phyloP scores from a whole-genome alignment of 1,140 invertebrate species.

The Heliconius hewitsoni region DNA sequence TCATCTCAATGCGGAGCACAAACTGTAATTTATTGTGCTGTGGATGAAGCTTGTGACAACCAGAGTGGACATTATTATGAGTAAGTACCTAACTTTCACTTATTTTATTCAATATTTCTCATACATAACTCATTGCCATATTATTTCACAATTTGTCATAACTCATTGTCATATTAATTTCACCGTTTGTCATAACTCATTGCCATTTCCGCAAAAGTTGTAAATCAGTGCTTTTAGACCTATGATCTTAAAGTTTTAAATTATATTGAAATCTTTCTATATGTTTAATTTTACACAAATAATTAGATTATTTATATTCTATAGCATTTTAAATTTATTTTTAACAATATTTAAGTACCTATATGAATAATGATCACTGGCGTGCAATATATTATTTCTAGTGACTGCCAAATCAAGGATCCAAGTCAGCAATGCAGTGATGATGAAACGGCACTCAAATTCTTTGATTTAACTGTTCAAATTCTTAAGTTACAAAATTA shows the following conservation, averaged over 20 bases:
- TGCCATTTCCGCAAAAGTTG: neutral
- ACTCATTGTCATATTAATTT: too few species aligned
- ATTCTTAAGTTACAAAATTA: slow-evolving; percentile 29
- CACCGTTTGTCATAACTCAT: neutral
- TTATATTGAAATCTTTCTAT: too few species aligned
- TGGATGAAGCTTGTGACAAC: slow-evolving; percentile 84
- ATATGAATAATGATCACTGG: too few species aligned
- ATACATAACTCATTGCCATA: too few species aligned
- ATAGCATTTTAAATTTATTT: neutral
- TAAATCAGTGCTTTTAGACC: too few species aligned
- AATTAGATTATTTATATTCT: neutral
- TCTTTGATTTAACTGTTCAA: slow-evolving; percentile 50
- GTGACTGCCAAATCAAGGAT: slow-evolving; percentile 47
- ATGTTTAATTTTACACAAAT: too few species aligned
- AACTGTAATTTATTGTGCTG: slow-evolving; percentile 88
- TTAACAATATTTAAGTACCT: neutral
- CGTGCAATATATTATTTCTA: slow-evolving; percentile 37
- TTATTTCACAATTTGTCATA: too few species aligned
- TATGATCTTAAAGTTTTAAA: too few species aligned
- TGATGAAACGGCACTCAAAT: slow-evolving; percentile 40
- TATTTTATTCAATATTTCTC: neutral
- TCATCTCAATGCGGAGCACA: slow-evolving; percentile 87
- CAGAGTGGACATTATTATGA: slow-evolving; percentile 84
- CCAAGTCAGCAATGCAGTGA: slow-evolving; percentile 47
- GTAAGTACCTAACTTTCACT: slow-evolving; percentile 57